Evolutionary conservation across 2,888 invertebrate species (phyloP).

Genomic region (Epinotia bilunana): DNA sequence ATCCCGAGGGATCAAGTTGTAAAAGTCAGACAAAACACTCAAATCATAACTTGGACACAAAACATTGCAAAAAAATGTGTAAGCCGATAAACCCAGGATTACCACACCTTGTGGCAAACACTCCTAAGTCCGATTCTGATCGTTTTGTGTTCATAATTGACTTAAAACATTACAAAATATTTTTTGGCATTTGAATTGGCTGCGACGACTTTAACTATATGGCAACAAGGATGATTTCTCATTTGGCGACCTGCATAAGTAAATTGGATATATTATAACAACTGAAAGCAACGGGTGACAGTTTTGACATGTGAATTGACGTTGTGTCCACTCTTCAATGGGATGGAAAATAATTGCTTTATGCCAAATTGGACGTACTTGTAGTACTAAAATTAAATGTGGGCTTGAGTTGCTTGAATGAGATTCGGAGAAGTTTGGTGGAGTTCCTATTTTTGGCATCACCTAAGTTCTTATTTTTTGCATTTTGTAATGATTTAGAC

Average conservation of each 20-base stretch:
- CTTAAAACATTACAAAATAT: slow-evolving; percentile 36
- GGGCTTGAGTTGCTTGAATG: slow-evolving; percentile 36
- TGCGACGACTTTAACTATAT: not conserved
- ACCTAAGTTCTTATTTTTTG: not conserved
- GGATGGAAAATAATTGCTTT: slow-evolving; percentile 39
- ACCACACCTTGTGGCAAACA: slow-evolving; percentile 43
- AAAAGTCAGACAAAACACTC: slow-evolving; percentile 35
- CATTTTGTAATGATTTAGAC: not conserved
- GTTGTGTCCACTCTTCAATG: slow-evolving; percentile 44
- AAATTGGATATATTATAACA: slow-evolving; percentile 19
- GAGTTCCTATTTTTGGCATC: not conserved
- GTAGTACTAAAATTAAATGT: slow-evolving; percentile 39
- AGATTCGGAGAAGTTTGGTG: slow-evolving; percentile 24
- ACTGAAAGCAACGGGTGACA: slow-evolving; percentile 39
- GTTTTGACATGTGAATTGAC: slow-evolving; percentile 38
- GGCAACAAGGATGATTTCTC: not conserved
- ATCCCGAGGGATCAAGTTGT: slow-evolving; percentile 35
- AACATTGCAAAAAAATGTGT: slow-evolving; percentile 32
- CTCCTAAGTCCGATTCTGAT: slow-evolving; percentile 39
- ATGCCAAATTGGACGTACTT: slow-evolving; percentile 36
- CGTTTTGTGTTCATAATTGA: slow-evolving; percentile 45
- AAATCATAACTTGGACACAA: slow-evolving; percentile 26
- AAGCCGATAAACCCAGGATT: slow-evolving; percentile 41
- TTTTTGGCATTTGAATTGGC: not conserved
- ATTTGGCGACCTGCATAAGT: slow-evolving; percentile 1